Evolutionary conservation across 1,140 invertebrate genomes (phyloP), one percentile per base, ranked within the genome.

Genomic region (Bombus vancouverensis): DNA sequence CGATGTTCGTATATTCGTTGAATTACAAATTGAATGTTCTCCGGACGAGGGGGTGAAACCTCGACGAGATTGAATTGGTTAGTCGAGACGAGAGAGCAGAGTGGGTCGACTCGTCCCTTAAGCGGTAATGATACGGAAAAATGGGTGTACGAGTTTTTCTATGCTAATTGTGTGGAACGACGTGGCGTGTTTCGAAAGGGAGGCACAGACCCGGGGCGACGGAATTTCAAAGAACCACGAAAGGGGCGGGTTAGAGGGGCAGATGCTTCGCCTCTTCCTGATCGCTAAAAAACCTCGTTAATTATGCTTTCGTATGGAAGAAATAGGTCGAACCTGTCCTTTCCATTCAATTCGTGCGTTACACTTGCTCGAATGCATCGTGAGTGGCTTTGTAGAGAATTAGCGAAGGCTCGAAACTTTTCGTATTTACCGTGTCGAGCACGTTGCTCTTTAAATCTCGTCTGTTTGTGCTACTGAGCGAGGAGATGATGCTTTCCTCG

Each of bases 81-180:
- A 71, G 59, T 59, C 37, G 53, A 57, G 70, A 72, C 22, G 39
- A 37, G 15, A 80, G 70, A 65, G 34, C 32, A 74, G 70, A 72
- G 22, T 37, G 76, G 65, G 73, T 65, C 34, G 34, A 18, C 44
- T n/a, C 44, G 32, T 89, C n/a, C 72, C n/a, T 53, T 87, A 89
- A 89, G n/a, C 74, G 66, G 75, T 85, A 90, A 90, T 87, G 85
- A 65, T 74, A 85, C 73, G 81, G 82, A 89, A 89, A 87, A 89
- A 70, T 42, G 77, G 47, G 39, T 59, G 70, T 34, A 42, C 57
- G 70, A 71, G 70, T 87, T 89, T 89, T 85, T 84, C 66, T 79
- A 88, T 89, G 81, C 71, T 86, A 88, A 91, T 88, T 89, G 75
- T 44, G 80, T 37, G 81, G 81, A 89, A 89, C 66, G 85, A 81